These are phyloP conservation scores for Dromas ardeola DNA, from an alignment of 2,113 vertebrate species.

Conservation along the genomic window DNA sequence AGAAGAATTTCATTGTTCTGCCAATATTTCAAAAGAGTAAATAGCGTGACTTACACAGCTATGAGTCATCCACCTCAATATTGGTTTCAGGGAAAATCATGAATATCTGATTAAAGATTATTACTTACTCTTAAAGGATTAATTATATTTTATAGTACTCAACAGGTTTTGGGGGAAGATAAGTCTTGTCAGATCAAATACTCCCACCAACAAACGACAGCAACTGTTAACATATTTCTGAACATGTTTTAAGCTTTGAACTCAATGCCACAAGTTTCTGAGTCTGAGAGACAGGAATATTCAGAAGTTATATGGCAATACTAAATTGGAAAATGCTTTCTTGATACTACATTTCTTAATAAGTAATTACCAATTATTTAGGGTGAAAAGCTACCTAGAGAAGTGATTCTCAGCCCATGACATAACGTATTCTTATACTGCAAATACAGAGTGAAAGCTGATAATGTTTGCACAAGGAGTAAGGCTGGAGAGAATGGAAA, in stretches of 20 bases:
- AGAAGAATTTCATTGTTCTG: neutral
- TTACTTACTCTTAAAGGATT: constrained; percentile 12
- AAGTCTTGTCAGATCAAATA: constrained; percentile 18
- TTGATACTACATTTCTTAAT: neutral
- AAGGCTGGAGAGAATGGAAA: neutral
- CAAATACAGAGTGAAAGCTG: neutral
- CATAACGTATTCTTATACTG: neutral
- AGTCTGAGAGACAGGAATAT: neutral
- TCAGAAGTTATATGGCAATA: neutral
- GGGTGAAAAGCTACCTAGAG: neutral
- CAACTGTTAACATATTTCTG: neutral
- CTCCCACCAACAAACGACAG: neutral
- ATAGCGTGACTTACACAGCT: neutral
- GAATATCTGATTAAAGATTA: constrained; percentile 8
- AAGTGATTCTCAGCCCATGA: neutral
- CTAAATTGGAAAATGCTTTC: neutral
- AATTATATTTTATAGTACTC: neutral
- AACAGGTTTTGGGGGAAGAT: neutral
- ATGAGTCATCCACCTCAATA: neutral
- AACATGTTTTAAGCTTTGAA: neutral
- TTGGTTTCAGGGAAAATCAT: neutral
- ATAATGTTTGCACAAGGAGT: neutral
- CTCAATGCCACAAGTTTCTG: neutral
- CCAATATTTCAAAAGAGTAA: constrained; percentile 24
- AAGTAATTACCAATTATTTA: neutral